phyloP scores from a whole-genome alignment of 2,888 invertebrate genomes.

The Drosophila lutescens region DNA sequence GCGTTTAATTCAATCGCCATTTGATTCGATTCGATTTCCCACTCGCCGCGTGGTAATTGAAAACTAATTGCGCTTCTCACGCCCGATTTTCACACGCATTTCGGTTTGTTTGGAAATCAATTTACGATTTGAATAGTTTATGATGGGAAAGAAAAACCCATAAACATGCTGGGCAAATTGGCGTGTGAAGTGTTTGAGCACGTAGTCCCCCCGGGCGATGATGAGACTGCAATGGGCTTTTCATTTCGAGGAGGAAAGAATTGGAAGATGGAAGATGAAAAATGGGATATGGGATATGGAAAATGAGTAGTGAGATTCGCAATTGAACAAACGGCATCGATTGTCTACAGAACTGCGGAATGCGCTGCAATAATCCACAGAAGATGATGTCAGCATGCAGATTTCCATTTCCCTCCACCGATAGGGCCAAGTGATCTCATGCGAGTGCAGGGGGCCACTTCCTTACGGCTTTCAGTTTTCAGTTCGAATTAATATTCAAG shows the following conservation, averaged over 20 bases:
- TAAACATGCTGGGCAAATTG: constrained; percentile 11
- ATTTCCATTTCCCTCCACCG: not conserved
- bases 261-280: too few species aligned
- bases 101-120: constrained; percentile 59
- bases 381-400: constrained; percentile 5
- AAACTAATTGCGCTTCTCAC: constrained; percentile 70
- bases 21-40: constrained; percentile 8
- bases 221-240: not conserved
- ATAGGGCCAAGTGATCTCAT: constrained; percentile 17
- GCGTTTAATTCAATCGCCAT: not conserved
- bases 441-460: not conserved
- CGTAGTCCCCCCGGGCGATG: not conserved
- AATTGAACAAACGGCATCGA: constrained; percentile 55
- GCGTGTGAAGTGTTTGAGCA: constrained; percentile 21
- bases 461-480: not conserved
- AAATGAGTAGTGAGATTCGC: constrained; percentile 4
- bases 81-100: constrained; percentile 59
- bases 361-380: not conserved
- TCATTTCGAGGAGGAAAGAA: not conserved
- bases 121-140: constrained; percentile 35
- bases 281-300: too few species aligned
- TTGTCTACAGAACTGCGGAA: constrained; percentile 34
- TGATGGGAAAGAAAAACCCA: constrained; percentile 21
- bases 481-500: not conserved
- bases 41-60: constrained; percentile 34